Evolutionary conservation across 2,113 vertebrate genomes (phyloP).

Genomic region (Spheniscus mendiculus): DNA sequence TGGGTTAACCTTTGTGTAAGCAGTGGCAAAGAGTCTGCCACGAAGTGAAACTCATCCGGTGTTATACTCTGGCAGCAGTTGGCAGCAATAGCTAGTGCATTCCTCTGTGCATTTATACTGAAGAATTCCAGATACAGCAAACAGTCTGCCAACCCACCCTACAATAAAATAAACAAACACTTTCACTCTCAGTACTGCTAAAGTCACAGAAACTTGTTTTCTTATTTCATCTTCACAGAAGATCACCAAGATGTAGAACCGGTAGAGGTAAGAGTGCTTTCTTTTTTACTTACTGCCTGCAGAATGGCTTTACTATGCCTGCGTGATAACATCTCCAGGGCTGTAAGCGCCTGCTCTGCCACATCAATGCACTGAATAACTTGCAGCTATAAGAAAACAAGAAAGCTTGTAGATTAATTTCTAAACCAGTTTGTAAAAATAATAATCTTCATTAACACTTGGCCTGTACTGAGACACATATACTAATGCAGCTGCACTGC

Average conservation of each 20-base stretch:
- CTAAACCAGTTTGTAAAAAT: background rate
- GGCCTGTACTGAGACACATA: background rate
- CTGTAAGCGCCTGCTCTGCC: conserved; percentile 96
- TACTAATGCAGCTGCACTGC: background rate
- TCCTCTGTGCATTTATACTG: conserved; percentile 99
- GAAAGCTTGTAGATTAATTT: background rate
- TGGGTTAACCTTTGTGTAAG: conserved; percentile 97
- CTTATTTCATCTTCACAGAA: background rate
- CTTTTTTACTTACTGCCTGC: conserved; percentile 87
- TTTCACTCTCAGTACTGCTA: background rate
- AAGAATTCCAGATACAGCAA: conserved; percentile 98
- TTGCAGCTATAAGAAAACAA: conserved; percentile 85
- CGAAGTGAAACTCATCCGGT: conserved; percentile 98
- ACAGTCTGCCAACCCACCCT: conserved; percentile 96
- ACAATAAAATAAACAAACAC: conserved; percentile 16
- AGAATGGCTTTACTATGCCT: conserved; percentile 99
- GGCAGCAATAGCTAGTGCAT: conserved; percentile 96
- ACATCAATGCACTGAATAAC: conserved; percentile 99
- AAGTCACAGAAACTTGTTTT: background rate
- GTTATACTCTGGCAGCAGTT: conserved; percentile 99
- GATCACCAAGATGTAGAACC: background rate
- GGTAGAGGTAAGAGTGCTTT: background rate
- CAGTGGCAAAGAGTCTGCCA: conserved; percentile 95
- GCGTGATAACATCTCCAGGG: conserved; percentile 96
- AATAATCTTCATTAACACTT: background rate